Percentiles rank a stretch among this genome's conserved stretches.
These are phyloP conservation scores for Aphrocallistes beatrix DNA, from an alignment of 37 sponge, comb jelly and placozoan species.

Conservation along the genomic window DNA sequence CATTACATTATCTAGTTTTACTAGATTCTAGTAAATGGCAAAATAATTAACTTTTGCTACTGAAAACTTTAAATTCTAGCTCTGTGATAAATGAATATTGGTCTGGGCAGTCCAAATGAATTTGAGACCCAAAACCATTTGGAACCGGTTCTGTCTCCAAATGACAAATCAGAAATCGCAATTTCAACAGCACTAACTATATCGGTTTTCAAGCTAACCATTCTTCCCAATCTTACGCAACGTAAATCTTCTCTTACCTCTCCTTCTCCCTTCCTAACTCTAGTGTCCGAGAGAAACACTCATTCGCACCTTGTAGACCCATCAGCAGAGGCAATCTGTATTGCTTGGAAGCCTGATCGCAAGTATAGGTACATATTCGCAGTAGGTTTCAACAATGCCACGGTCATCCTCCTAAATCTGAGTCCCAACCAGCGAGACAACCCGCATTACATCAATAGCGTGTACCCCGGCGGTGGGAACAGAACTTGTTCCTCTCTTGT, in stretches of 20 bases:
- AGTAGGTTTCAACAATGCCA: neutral
- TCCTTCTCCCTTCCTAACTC: no score
- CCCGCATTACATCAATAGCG: neutral
- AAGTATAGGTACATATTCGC: neutral
- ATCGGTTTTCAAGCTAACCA: neutral
- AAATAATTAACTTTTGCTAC: no score
- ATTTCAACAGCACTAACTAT: neutral
- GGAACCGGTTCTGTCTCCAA: neutral
- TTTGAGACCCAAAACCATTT: neutral
- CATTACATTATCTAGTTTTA: no score
- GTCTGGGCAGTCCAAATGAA: no score
- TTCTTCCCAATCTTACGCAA: neutral
- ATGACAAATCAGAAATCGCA: neutral
- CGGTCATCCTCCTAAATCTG: neutral
- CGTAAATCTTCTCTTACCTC: no score
- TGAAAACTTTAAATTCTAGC: no score
- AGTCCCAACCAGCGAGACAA: neutral
- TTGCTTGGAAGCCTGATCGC: neutral
- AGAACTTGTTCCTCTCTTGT: neutral
- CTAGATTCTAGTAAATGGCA: no score
- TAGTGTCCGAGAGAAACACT: neutral
- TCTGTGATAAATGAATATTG: no score
- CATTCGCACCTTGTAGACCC: neutral
- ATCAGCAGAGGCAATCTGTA: neutral
- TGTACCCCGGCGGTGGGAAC: neutral